A percentile compares a stretch with the other conserved stretches of the same genome.
Evolutionary conservation across 2,888 invertebrate genomes (phyloP).

Genomic region (Macrophya annulata): DNA sequence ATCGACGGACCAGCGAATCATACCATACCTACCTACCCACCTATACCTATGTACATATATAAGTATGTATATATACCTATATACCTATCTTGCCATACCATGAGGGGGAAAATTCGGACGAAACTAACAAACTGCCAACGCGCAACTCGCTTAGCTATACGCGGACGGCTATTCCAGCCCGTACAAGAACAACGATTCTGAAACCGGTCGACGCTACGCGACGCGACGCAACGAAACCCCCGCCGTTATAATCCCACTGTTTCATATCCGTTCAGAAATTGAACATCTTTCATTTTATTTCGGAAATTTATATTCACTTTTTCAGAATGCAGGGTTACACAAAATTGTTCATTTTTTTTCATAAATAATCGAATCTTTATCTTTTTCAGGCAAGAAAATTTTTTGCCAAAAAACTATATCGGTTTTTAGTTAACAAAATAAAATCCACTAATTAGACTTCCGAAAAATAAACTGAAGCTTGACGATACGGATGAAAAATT

Average conservation of each 20-base stretch:
- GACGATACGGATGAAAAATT: too few species aligned
- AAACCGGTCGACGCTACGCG: slow-evolving; percentile 36
- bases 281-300: neutral
- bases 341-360: neutral
- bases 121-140: slow-evolving; percentile 16
- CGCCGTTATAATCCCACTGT: neutral
- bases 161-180: slow-evolving; percentile 29
- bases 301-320: neutral
- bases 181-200: slow-evolving; percentile 44
- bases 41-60: neutral
- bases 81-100: neutral
- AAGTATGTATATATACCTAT: neutral
- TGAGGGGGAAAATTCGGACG: slow-evolving; percentile 19
- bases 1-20: slow-evolving; percentile 12
- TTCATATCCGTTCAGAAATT: neutral
- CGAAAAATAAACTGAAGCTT: too few species aligned
- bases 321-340: neutral
- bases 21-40: neutral
- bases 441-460: too few species aligned
- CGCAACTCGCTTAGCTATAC: neutral
- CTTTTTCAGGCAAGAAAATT: neutral
- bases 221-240: neutral
- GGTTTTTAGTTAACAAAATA: too few species aligned
- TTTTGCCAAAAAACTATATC: too few species aligned
- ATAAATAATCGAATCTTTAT: neutral